Base-by-base conservation (phyloP, 2,888 invertebrate genomes). In the Aphidius colemani region DNA sequence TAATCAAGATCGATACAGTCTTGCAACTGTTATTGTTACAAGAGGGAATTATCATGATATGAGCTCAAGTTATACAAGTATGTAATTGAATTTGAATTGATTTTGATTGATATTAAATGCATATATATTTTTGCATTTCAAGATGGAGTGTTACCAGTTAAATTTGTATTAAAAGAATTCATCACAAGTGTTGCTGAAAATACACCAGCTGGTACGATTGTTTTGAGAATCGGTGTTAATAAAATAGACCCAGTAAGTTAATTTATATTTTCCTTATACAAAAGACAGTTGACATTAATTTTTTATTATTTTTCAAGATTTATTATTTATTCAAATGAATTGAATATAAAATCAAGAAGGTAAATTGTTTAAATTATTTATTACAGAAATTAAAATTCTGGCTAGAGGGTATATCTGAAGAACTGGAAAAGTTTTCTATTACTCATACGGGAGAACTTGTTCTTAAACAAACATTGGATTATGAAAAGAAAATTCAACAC, bases 1-100 rank as follows among this genome's bases (percentile, higher is more conserved):
- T 83, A 96, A 96, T 85, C 85, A 90, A 0, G 95, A 95, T 84
- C 88, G 94, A 60, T 94, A 94, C 80, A 93, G 95, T 0, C 84
- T 96, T 66, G 90, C 93, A 1, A 95, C 95, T 0, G 85, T 96
- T 61, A 88, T 91, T 10, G 85, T 95, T 46, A 85, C 86, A 0
- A 81, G 88, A 60, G 85, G 86, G 55, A 86, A 86, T 66, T 85
- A 86, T 13, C 83, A 85, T 51, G 84, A 85, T 67, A 82, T 83
- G 67, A 82, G 79, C 1, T 76, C 74, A 56, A 79, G 71, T 66
- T 30, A 30, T 30, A 30, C 30, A 5, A 18, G 13, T 18, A 18
- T 18, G 13, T 18, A 18, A 18, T 18, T 18, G 2, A 18, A 18
- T 18, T 18, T 18, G 1, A 18, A 18, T 18, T 18, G 0, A 18